Evolutionary conservation across 2,797 vertebrate species (phyloP), one percentile per base, ranked within the genome.

Genomic region (Micrastur ruficollis): DNA sequence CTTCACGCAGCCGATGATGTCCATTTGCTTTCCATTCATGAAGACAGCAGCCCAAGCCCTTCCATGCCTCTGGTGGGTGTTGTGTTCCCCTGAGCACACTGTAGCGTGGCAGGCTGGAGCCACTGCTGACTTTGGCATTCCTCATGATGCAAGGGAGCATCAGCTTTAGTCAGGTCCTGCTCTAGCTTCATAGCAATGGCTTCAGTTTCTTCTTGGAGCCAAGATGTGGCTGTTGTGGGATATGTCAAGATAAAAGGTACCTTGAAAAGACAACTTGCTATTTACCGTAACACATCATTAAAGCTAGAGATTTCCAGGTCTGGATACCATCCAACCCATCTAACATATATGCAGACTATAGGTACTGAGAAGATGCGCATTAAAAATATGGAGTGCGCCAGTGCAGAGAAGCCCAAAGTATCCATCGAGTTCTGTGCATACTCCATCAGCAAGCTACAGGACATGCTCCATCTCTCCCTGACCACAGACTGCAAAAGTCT

Each of bases 1-100:
- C 12, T 32, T 71, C 38, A 8, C 2, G 2, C 20, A 19, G 6
- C 8, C 2, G 0, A 18, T 11, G 10, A 20, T 3, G 5, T 19
- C 40, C 16, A 8, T 32, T 26, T 29, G 14, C 11, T 49, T 22
- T 55, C 73, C 16, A 4, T 34, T n/a, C 2, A 0, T 2, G 1
- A 62, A n/a, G 25, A 7, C 1, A 3, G 32, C 34, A 26, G n/a
- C 13, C 21, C 7, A 26, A 56, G 59, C 9, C 7, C 17, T 22
- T 7, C 7, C 0, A 0, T 8, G 34, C 6, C 36, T 66, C 56
- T 7, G 16, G 6, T 29, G 31, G 10, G 19, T 32, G 26, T 4
- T 58, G 27, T 19, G 8, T n/a, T 86, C 56, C 71, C 34, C 17
- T 2, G 17, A 61, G 38, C 9, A 10, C 46, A 46, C 66, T 40